These are phyloP conservation scores for Agriopis aurantiaria DNA, from an alignment of 2,888 invertebrate genomes.

Conservation along the genomic window DNA sequence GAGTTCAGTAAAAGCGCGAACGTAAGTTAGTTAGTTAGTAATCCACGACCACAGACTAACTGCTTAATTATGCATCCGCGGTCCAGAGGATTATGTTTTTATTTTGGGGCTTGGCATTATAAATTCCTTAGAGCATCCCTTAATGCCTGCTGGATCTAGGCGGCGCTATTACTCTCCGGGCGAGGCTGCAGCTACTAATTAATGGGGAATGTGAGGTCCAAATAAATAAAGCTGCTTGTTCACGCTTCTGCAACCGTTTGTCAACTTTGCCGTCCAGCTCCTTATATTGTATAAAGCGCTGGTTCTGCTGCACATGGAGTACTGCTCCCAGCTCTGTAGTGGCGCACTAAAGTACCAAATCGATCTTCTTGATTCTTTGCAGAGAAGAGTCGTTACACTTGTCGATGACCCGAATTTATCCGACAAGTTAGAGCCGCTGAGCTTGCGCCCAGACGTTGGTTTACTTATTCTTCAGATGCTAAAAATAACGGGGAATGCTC, in stretches of 20 bases:
- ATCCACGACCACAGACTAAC: slow-evolving; percentile 70
- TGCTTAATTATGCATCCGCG: slow-evolving; percentile 75
- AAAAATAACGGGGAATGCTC: too few relatives aligned
- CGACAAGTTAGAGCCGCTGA: too few relatives aligned
- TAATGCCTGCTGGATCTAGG: slow-evolving; percentile 62
- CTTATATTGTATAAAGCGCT: not conserved
- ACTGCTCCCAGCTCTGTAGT: not conserved
- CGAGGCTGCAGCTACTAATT: slow-evolving; percentile 25
- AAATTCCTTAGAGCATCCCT: slow-evolving; percentile 72
- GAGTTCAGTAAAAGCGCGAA: slow-evolving; percentile 22
- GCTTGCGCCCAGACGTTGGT: too few relatives aligned
- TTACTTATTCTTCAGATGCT: too few relatives aligned
- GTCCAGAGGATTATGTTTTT: slow-evolving; percentile 71
- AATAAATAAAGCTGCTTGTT: slow-evolving; percentile 12
- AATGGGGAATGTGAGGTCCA: slow-evolving; percentile 29
- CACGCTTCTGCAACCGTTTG: not conserved
- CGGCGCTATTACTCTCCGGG: slow-evolving; percentile 40
- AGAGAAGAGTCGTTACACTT: too few relatives aligned
- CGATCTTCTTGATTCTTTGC: too few relatives aligned
- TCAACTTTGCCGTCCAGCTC: not conserved
- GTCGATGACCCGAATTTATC: too few relatives aligned
- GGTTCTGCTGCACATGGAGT: not conserved
- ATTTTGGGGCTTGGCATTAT: slow-evolving; percentile 70
- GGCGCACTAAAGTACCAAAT: too few relatives aligned
- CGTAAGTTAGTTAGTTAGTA: slow-evolving; percentile 49